Evolutionary conservation across 2,888 invertebrate genomes (phyloP), one percentile per base, ranked within the genome.

Genomic region (Vesta saturnalis): DNA sequence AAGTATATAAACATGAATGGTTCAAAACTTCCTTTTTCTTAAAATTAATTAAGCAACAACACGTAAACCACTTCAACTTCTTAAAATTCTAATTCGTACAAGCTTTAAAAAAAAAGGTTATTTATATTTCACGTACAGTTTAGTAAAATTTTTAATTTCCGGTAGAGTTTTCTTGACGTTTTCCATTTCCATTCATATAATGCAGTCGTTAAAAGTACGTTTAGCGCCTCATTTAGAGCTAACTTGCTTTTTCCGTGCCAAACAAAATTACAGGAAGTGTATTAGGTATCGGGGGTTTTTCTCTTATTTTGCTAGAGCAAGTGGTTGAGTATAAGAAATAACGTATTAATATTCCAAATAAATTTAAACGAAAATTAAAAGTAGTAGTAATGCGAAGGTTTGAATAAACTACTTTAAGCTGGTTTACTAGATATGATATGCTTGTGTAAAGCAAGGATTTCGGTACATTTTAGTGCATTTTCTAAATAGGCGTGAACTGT

Each of bases 191-290:
- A 62, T 62, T 55, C 47, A 62, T 43, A 62, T 49, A 52, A 60
- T 56, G 62, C 55, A 62, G 55, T 62, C 62, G 49, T 62, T 62
- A 62, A 56, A 62, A 46, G 43, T 46, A 39, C 62, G 62, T 4
- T 61, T 52, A 54, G 39, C 55, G 56, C 46, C 61, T 64, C 59
- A 47, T 55, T 57, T 59, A 59, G 23, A 47, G 58, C 35, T 65
- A 65, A 65, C 54, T 58, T 47, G 59, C 54, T 43, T 39, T 65
- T 65, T 65, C 54, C 65, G 65, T 65, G 65, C 65, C 54, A 59
- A 59, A 59, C 59, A 35, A 52, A 65, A 65, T 65, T 65, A 60
- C 65, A 52, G 59, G 60, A 65, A 59, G 23, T 59, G 65, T 65
- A 39, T 65, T 60, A 60, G 19, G 21, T 19, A 21, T 21, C 19